Percentiles rank a stretch among this genome's conserved stretches.
These are phyloP conservation scores for Drosophila hawaiiensis DNA, from an alignment of 2,888 invertebrate species.

Conservation along the genomic window DNA sequence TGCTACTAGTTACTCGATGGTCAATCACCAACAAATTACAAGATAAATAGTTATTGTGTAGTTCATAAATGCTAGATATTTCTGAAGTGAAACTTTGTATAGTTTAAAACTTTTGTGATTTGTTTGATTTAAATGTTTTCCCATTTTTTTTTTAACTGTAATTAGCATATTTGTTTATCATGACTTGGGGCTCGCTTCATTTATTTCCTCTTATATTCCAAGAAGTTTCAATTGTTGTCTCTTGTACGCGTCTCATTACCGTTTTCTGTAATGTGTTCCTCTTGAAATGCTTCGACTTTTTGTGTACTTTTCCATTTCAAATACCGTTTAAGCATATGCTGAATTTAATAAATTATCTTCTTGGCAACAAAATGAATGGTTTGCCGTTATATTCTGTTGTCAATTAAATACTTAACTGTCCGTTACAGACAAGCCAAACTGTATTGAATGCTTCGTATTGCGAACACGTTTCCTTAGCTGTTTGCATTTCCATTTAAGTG, in stretches of 20 bases:
- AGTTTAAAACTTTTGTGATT: not conserved
- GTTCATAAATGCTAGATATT: not conserved
- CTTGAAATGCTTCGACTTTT: not conserved
- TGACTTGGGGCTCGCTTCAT: not conserved
- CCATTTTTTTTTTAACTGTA: not conserved
- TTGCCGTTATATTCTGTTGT: not conserved
- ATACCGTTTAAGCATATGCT: not conserved
- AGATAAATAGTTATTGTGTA: not conserved
- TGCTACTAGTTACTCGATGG: not conserved
- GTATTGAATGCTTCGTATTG: constrained; percentile 30
- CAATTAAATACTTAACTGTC: constrained; percentile 20
- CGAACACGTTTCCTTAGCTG: constrained; percentile 19
- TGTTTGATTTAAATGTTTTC: constrained; percentile 1
- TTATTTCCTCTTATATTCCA: not conserved
- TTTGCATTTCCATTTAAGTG: constrained; percentile 49
- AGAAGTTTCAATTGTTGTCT: constrained; percentile 5
- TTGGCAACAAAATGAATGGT: not conserved
- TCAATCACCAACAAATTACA: not conserved
- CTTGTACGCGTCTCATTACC: constrained; percentile 13
- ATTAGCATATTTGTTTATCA: constrained; percentile 26
- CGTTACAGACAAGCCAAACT: constrained; percentile 23
- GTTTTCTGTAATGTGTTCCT: constrained; percentile 3
- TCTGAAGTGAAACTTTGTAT: not conserved
- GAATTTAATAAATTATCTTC: constrained; percentile 16
- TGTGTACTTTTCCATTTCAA: not conserved